Evolutionary conservation across 2,797 vertebrate genomes (phyloP).

Genomic region (Potorous gilbertii): DNA sequence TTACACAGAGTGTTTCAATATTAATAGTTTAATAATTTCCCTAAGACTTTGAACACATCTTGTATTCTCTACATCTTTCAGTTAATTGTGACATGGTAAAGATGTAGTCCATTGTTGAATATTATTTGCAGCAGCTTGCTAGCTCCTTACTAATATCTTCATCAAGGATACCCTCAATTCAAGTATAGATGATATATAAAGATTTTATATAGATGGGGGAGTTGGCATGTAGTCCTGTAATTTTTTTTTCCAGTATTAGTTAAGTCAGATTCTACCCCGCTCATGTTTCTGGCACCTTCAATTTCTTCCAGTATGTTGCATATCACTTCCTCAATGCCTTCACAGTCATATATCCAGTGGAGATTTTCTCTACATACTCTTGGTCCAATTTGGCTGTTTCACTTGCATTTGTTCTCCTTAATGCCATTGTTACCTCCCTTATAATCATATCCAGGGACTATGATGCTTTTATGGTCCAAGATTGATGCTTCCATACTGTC

Average conservation of each 20-base stretch:
- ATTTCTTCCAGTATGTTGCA: not conserved
- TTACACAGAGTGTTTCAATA: not conserved
- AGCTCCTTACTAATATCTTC: not conserved
- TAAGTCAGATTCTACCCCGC: not conserved
- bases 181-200: not conserved
- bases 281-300: not conserved
- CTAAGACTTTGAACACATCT: not conserved
- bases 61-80: not conserved
- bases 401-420: not conserved
- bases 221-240: not conserved
- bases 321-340: not conserved
- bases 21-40: not conserved
- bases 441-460: not conserved
- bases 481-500: not conserved
- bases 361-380: not conserved
- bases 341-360: not conserved
- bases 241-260: not conserved
- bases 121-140: not conserved
- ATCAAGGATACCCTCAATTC: not conserved
- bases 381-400: not conserved
- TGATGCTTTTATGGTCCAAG: not conserved
- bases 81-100: not conserved
- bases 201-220: not conserved
- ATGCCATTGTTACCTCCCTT: not conserved
- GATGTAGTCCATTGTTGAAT: not conserved